phyloP scores from a whole-genome alignment of 2,113 vertebrate species.

The Corythoichthys intestinalis region DNA sequence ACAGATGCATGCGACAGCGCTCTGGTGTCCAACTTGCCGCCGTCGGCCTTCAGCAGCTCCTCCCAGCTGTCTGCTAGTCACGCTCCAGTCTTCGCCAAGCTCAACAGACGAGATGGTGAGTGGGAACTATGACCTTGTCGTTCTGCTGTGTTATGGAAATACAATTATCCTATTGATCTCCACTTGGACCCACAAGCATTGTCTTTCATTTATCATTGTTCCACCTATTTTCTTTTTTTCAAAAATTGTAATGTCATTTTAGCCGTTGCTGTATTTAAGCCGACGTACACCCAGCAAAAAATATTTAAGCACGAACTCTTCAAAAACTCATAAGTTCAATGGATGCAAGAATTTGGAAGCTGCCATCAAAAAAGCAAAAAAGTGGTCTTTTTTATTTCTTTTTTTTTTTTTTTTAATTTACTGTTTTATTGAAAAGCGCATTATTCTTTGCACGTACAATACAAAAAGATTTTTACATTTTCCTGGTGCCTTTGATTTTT shows the following conservation, averaged over 20 bases:
- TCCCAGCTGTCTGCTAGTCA: constrained; percentile 79
- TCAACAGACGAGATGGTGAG: constrained; percentile 87
- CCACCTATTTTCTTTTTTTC: background rate
- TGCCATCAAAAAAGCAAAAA: no score
- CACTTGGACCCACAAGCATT: background rate
- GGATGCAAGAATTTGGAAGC: no score
- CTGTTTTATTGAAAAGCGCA: no score
- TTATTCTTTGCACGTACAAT: no score
- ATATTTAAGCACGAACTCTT: no score
- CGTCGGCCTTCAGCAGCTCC: constrained; percentile 84
- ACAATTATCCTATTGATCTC: constrained; percentile 1
- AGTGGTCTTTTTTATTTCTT: no score
- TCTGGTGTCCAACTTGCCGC: constrained; percentile 78
- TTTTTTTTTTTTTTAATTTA: no score
- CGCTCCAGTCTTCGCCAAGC: constrained; percentile 82
- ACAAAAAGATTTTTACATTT: no score
- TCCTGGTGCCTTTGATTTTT: no score
- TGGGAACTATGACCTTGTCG: background rate
- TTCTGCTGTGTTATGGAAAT: background rate
- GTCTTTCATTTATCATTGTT: constrained; percentile 4
- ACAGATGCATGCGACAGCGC: constrained; percentile 84
- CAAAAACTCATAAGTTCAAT: no score
- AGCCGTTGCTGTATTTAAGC: no score
- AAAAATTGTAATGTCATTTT: background rate
- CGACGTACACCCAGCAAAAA: no score